phyloP scores from a whole-genome alignment of 2,888 invertebrate genomes.

The Sarcophaga subvicina region DNA sequence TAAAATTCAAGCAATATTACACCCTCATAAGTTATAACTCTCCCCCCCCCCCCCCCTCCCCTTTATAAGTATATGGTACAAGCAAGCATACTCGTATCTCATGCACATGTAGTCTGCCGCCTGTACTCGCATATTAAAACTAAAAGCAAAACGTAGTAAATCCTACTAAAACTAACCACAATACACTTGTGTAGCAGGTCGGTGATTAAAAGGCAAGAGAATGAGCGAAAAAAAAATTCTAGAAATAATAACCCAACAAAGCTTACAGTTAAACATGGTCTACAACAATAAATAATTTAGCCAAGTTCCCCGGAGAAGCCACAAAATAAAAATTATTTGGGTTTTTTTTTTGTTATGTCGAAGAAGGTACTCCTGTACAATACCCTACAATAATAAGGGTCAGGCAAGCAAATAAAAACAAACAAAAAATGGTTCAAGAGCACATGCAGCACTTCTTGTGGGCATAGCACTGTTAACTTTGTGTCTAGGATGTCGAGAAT shows the following conservation, averaged over 20 bases:
- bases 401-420: too few species aligned
- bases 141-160: constrained; percentile 48
- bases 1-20: constrained; percentile 4
- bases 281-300: constrained; percentile 23
- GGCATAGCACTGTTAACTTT: too few species aligned
- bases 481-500: too few species aligned
- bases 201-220: constrained; percentile 23
- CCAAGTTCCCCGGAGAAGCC: constrained; percentile 49
- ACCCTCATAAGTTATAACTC: background rate
- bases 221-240: background rate
- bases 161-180: constrained; percentile 49
- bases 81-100: too few species aligned
- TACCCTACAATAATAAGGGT: too few species aligned
- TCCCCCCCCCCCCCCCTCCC: background rate
- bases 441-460: too few species aligned
- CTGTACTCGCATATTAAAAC: constrained; percentile 6
- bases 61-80: background rate
- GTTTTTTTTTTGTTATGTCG: background rate
- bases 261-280: background rate
- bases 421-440: too few species aligned
- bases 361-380: too few species aligned
- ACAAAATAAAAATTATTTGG: constrained; percentile 56
- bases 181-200: constrained; percentile 39
- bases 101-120: background rate
- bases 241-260: background rate